These are phyloP conservation scores for Acronicta alni DNA, from an alignment of 2,888 invertebrate species.

Conservation along the genomic window DNA sequence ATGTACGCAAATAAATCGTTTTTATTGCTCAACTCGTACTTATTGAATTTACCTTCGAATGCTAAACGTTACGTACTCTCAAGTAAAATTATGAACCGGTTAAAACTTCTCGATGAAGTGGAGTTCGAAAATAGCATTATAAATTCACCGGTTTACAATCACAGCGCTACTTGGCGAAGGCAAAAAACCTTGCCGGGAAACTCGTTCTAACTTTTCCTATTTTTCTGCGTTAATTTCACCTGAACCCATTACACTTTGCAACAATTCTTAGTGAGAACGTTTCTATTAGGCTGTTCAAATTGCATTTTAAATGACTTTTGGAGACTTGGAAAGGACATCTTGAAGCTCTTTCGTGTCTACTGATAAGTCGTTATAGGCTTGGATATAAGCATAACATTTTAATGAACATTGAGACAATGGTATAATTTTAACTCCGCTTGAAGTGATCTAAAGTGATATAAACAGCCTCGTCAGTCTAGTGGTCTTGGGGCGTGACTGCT, in stretches of 20 bases:
- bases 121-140: constrained; percentile 89
- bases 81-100: constrained; percentile 84
- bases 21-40: constrained; percentile 54
- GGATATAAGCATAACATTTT: constrained; percentile 21
- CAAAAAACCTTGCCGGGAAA: constrained; percentile 84
- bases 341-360: constrained; percentile 35
- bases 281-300: constrained; percentile 86
- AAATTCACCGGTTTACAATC: constrained; percentile 89
- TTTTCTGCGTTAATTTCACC: constrained; percentile 89
- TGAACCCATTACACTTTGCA: constrained; percentile 89
- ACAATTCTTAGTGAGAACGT: constrained; percentile 85
- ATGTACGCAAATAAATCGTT: constrained; percentile 52
- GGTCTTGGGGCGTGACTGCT: too few species aligned
- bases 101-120: constrained; percentile 87
- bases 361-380: constrained; percentile 37
- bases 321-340: constrained; percentile 62
- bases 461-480: too few species aligned
- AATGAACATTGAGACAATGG: constrained; percentile 6
- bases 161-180: constrained; percentile 85
- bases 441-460: constrained; percentile 12
- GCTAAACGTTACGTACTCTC: constrained; percentile 75
- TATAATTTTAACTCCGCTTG: constrained; percentile 3
- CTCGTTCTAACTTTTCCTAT: constrained; percentile 89
- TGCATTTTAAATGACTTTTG: constrained; percentile 85
- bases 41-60: constrained; percentile 69